Evolutionary conservation across 2,113 vertebrate species (phyloP), one percentile per base, ranked within the genome.

Genomic region (Stegastes partitus): DNA sequence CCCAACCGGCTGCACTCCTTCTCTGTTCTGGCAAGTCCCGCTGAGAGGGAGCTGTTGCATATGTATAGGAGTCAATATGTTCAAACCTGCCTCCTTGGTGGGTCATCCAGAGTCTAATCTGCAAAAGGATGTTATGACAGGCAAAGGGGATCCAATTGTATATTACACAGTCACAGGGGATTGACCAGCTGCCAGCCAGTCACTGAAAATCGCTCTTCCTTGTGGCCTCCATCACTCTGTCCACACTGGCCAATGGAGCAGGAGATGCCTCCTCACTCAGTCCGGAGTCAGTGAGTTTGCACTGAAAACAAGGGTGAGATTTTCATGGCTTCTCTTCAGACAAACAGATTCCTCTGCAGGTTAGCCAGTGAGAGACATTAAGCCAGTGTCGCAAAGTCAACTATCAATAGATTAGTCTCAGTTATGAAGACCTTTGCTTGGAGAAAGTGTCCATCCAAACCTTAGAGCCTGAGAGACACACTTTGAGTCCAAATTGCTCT

Each of bases 201-300:
- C 77, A 81, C 56, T 51, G 71, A 76, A 74, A 76, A 84, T 68
- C 44, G 42, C 66, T 73, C 68, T 70, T 82, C 54, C 81, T 75
- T 56, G 74, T 84, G 83, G 70, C 77, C 82, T 91, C 84, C 79
- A 88, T 93, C 87, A 87, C 79, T 82, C 80, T 86, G 75, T 84
- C 79, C 56, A 77, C 85, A 73, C 65, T 21, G 57, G 55, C 67
- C 75, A 71, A 21, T 73, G 55, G 37, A 88, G 81, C 61, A 56
- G 74, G 83, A 82, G 84, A 79, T 87, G 80, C 81, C 50, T 85
- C 62, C 70, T 69, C 55, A 18, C 74, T 81, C 67, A 51, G 74
- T 58, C 53, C 23, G 25, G 65, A 49, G 63, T 90, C 47, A 19
- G 81, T 81, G 49, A 39, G 21, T 5, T 39, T 71, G 66, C 34